phyloP scores from a whole-genome alignment of 2,113 vertebrate species.

The Benitochromis conjunctus region DNA sequence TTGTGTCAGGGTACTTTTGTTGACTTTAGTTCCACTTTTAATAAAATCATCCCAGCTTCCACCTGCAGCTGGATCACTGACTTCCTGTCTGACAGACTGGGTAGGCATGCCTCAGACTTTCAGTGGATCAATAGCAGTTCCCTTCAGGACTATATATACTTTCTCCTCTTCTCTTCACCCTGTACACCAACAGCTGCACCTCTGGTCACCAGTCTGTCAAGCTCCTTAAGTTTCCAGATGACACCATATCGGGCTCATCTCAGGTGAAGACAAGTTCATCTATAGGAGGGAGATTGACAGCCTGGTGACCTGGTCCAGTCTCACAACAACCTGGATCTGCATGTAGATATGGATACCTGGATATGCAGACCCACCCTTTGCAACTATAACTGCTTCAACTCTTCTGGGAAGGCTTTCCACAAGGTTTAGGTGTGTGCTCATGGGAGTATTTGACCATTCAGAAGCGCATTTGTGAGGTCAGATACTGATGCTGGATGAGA shows the following conservation, averaged over 20 bases:
- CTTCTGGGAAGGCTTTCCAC: neutral
- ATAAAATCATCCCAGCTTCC: neutral
- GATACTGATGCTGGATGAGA: neutral
- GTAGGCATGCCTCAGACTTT: neutral
- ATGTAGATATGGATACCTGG: neutral
- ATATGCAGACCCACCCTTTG: neutral
- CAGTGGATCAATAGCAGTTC: neutral
- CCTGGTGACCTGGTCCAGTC: neutral
- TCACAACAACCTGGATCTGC: neutral
- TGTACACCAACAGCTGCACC: neutral
- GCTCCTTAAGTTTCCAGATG: neutral
- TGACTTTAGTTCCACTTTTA: neutral
- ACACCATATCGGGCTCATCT: accelerated
- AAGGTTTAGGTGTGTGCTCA: accelerated
- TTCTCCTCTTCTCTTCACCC: neutral
- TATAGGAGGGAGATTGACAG: neutral
- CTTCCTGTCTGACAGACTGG: neutral
- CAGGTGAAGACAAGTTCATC: neutral
- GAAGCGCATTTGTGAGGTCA: neutral
- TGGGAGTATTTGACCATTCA: neutral
- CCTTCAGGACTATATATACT: neutral
- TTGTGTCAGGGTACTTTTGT: neutral
- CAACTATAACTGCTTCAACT: neutral
- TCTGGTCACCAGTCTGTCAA: neutral
- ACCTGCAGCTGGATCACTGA: neutral